A percentile compares a stretch with the other conserved stretches of the same genome.
These are phyloP conservation scores for Stenoptilia bipunctidactyla DNA, from an alignment of 2,888 invertebrate species.

Conservation along the genomic window DNA sequence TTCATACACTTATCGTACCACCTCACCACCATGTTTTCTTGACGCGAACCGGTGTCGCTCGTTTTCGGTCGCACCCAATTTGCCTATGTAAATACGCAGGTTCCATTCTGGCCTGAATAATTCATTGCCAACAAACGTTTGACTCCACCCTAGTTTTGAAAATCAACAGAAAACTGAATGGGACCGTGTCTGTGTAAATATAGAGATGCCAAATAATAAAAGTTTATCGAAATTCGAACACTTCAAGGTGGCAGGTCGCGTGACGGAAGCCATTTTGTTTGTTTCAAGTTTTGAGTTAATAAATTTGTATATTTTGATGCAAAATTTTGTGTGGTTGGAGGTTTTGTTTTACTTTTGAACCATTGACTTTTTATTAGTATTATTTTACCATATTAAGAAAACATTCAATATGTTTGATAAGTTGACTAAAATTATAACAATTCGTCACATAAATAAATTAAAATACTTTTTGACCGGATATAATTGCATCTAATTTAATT, in stretches of 20 bases:
- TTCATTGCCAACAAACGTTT: conserved; percentile 57
- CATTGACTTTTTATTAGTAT: no score
- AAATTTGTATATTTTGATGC: not conserved
- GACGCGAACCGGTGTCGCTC: conserved; percentile 19
- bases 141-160: conserved; percentile 52
- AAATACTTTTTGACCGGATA: no score
- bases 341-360: no score
- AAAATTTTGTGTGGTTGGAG: no score
- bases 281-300: conserved; percentile 1
- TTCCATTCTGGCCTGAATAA: conserved; percentile 63
- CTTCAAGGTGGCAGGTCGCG: conserved; percentile 1
- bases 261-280: conserved; percentile 1
- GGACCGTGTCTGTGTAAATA: conserved; percentile 35
- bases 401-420: no score
- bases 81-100: conserved; percentile 69
- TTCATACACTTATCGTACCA: conserved; percentile 8
- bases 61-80: conserved; percentile 56
- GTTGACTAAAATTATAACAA: no score
- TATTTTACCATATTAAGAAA: no score
- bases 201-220: conserved; percentile 41
- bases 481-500: no score
- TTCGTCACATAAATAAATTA: no score
- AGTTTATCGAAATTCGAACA: conserved; percentile 20
- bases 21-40: conserved; percentile 12
- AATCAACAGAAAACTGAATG: conserved; percentile 52